These are phyloP conservation scores for Crotalus helleri DNA, from an alignment of 2,113 vertebrate species.

Conservation along the genomic window DNA sequence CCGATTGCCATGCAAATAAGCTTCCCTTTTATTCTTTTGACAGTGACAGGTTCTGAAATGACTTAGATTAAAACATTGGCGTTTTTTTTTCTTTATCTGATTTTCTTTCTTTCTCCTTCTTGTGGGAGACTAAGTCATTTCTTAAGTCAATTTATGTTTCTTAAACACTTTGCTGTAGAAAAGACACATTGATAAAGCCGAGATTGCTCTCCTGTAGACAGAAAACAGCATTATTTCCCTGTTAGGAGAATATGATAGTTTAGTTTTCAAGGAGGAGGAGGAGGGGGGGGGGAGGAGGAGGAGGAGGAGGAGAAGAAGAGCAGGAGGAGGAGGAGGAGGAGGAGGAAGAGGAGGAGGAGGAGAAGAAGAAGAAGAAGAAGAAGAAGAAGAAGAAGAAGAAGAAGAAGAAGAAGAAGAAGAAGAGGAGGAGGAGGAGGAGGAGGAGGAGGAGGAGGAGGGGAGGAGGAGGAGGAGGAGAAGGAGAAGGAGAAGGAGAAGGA, in stretches of 20 bases:
- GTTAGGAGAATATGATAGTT: slow-evolving; percentile 13
- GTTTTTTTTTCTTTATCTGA: slow-evolving; percentile 54
- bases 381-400: no score
- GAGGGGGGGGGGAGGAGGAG: no score
- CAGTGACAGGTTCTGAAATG: slow-evolving; percentile 58
- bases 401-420: no score
- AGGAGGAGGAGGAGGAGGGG: no score
- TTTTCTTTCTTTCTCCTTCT: slow-evolving; percentile 48
- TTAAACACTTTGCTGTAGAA: slow-evolving; percentile 53
- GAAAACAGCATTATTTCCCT: slow-evolving; percentile 13
- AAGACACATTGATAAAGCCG: slow-evolving; percentile 37
- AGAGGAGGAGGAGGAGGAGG: no score
- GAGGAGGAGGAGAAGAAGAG: no score
- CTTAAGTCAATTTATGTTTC: slow-evolving; percentile 47
- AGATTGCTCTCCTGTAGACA: neutral
- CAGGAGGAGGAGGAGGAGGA: no score
- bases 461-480: no score
- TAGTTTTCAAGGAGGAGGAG: neutral
- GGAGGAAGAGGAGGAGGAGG: no score
- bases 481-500: no score
- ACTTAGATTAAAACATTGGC: slow-evolving; percentile 58
- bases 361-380: no score
- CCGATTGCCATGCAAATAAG: slow-evolving; percentile 42
- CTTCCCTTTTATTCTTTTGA: slow-evolving; percentile 61
- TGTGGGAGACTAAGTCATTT: slow-evolving; percentile 43